Evolutionary conservation across 1,140 invertebrate species (phyloP).

Genomic region (Drosophila gunungcola): DNA sequence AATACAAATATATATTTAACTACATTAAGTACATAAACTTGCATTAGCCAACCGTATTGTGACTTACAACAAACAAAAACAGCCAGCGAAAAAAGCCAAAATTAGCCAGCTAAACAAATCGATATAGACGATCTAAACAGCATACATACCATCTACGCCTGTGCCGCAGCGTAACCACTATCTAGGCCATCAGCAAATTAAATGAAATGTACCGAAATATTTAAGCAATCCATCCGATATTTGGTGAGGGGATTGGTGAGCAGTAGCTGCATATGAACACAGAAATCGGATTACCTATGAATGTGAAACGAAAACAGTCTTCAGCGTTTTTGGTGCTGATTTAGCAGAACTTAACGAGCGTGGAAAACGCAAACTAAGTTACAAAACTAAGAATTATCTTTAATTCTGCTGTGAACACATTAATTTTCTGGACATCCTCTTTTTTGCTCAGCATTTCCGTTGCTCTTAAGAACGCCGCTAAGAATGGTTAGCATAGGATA

Average conservation of each 20-base stretch:
- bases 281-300: constrained; percentile 42
- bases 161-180: constrained; percentile 52
- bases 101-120: constrained; percentile 51
- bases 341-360: constrained; percentile 49
- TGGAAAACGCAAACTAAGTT: constrained; percentile 42
- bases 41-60: constrained; percentile 81
- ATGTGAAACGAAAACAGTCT: constrained; percentile 36
- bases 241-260: not conserved
- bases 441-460: constrained; percentile 8
- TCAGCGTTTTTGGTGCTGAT: constrained; percentile 48
- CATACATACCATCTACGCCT: constrained; percentile 61
- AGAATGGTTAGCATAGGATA: constrained; percentile 28
- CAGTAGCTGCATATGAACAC: constrained; percentile 7
- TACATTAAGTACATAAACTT: constrained; percentile 52
- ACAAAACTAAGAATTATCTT: constrained; percentile 41
- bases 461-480: constrained; percentile 9
- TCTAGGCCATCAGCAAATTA: constrained; percentile 77
- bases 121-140: constrained; percentile 42
- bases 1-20: constrained; percentile 20
- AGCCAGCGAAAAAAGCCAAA: constrained; percentile 25
- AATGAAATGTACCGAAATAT: constrained; percentile 29
- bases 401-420: constrained; percentile 65
- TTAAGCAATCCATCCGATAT: constrained; percentile 33
- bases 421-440: constrained; percentile 7
- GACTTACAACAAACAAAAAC: constrained; percentile 65